Evolutionary conservation across 2,113 vertebrate genomes (phyloP).

Genomic region (Phodopus roborovskii): DNA sequence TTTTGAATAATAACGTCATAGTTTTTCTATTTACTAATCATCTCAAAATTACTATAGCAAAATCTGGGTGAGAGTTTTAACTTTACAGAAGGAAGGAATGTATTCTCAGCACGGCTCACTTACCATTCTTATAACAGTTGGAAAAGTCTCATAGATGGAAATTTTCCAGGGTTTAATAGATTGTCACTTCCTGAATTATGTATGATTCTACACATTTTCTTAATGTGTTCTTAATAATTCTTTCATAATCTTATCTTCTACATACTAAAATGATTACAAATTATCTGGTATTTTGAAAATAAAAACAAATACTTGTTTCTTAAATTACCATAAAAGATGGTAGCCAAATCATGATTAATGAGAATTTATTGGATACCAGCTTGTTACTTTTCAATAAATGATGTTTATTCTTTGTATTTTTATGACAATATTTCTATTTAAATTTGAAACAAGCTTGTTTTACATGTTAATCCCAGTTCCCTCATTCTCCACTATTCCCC

Average conservation of each 20-base stretch:
- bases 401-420: conserved; percentile 24
- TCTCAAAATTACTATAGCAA: conserved; percentile 24
- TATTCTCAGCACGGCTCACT: not conserved
- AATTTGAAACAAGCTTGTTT: too few relatives aligned
- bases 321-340: conserved; percentile 19
- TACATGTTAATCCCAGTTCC: too few relatives aligned
- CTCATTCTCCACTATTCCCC: too few relatives aligned
- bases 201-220: conserved; percentile 25
- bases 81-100: not conserved
- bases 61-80: conserved; percentile 11
- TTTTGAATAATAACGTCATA: not conserved
- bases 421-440: too few relatives aligned
- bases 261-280: conserved; percentile 12
- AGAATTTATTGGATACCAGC: conserved; percentile 22
- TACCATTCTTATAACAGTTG: conserved; percentile 11
- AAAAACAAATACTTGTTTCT: conserved; percentile 30
- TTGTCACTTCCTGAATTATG: conserved; percentile 10
- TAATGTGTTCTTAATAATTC: conserved; percentile 5
- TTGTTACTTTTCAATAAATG: conserved; percentile 27
- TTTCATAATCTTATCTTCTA: not conserved
- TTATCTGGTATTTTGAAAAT: conserved; percentile 16
- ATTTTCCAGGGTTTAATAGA: not conserved
- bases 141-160: not conserved
- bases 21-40: not conserved
- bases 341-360: conserved; percentile 58